These are phyloP conservation scores for Semotilus atromaculatus DNA, from an alignment of 2,797 vertebrate genomes.

Conservation along the genomic window DNA sequence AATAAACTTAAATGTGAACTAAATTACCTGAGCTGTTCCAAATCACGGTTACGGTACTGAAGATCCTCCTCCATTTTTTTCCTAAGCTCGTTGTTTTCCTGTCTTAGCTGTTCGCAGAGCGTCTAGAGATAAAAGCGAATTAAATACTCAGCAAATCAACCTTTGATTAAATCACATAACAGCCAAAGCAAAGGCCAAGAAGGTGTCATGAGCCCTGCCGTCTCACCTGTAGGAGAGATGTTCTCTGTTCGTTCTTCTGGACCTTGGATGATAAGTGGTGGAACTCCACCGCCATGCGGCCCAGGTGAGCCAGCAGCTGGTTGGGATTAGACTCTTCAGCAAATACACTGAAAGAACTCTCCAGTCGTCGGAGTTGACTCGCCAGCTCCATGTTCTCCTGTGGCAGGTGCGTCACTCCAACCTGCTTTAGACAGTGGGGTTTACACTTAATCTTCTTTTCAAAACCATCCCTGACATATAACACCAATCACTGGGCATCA, in stretches of 20 bases:
- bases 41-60: slow-evolving; percentile 90
- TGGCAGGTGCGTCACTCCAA: slow-evolving; percentile 71
- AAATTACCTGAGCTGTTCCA: slow-evolving; percentile 89
- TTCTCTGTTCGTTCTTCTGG: slow-evolving; percentile 96
- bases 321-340: slow-evolving; percentile 94
- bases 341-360: slow-evolving; percentile 92
- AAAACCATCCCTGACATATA: slow-evolving; percentile 5
- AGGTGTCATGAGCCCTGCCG: background rate
- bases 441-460: background rate
- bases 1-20: background rate
- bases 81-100: slow-evolving; percentile 92
- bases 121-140: slow-evolving; percentile 75
- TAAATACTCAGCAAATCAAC: background rate
- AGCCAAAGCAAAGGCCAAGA: background rate
- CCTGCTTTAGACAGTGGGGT: slow-evolving; percentile 45
- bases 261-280: slow-evolving; percentile 96
- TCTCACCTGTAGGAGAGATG: slow-evolving; percentile 91
- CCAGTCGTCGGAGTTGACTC: slow-evolving; percentile 91
- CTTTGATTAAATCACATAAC: background rate
- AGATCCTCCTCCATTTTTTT: slow-evolving; percentile 95
- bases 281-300: slow-evolving; percentile 98
- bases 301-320: slow-evolving; percentile 91
- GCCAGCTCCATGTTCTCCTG: slow-evolving; percentile 87
- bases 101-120: slow-evolving; percentile 93
- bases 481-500: background rate